phyloP scores from a whole-genome alignment of 1,140 invertebrate genomes.

The Caerostris extrusa region DNA sequence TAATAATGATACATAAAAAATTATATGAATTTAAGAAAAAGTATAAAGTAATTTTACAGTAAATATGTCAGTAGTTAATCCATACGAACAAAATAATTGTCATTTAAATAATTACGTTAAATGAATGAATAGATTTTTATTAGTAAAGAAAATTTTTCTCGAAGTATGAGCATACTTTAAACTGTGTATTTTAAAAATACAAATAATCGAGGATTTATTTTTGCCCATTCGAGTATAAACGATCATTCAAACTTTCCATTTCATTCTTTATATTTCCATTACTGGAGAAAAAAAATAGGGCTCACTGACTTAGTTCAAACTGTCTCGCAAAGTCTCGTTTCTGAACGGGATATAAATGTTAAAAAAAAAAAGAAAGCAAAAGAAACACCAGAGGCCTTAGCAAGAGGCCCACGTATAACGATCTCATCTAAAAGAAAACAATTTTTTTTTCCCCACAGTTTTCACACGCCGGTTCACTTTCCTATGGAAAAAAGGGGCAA shows the following conservation, averaged over 20 bases:
- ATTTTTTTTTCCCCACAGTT: background rate
- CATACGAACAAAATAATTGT: too few species aligned
- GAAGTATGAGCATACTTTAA: too few species aligned
- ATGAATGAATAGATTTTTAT: too few species aligned
- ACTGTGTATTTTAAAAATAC: too few species aligned
- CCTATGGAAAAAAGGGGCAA: background rate
- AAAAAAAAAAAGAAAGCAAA: background rate
- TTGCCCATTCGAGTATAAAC: too few species aligned
- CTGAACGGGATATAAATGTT: background rate
- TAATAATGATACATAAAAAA: too few species aligned
- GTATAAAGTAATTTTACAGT: too few species aligned
- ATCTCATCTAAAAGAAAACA: slow-evolving; percentile 3
- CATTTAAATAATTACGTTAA: too few species aligned
- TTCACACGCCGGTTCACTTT: background rate
- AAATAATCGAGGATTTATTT: too few species aligned
- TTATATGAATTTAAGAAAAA: too few species aligned
- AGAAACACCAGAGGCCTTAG: background rate
- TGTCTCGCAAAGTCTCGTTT: background rate
- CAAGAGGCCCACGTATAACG: background rate
- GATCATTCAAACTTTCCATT: background rate
- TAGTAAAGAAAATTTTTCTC: too few species aligned
- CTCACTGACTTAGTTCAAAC: background rate
- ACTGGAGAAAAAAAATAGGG: background rate
- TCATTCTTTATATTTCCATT: background rate
- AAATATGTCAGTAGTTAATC: too few species aligned